Evolutionary conservation across 1,140 invertebrate genomes (phyloP).

Genomic region (Aphaenogaster rudis): DNA sequence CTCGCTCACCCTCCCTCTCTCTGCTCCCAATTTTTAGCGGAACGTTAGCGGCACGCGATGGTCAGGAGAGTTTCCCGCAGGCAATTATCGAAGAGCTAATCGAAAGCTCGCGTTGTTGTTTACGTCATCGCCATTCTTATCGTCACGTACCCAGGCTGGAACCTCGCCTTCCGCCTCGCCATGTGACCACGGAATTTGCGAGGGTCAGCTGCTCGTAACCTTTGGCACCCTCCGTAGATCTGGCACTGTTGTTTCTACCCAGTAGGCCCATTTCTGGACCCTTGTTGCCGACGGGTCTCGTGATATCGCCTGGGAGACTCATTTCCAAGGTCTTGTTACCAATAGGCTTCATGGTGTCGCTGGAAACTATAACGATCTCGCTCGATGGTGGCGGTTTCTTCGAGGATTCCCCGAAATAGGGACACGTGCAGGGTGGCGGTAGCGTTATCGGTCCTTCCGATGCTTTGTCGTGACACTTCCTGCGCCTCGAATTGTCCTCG

Average conservation of each 20-base stretch:
- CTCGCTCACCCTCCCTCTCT: not conserved
- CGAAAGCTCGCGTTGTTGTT: conserved; percentile 37
- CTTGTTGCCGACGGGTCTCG: not conserved
- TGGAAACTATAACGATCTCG: conserved; percentile 88
- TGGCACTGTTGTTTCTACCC: conserved; percentile 60
- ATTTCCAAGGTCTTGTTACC: conserved; percentile 64
- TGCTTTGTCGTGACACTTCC: conserved; percentile 54
- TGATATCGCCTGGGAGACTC: conserved; percentile 15
- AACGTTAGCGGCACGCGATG: conserved; percentile 47
- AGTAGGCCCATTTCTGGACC: conserved; percentile 55
- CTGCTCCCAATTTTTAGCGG: conserved; percentile 45
- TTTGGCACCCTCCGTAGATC: conserved; percentile 11
- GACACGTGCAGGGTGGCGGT: conserved; percentile 92
- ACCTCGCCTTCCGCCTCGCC: conserved; percentile 80
- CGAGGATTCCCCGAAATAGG: conserved; percentile 91
- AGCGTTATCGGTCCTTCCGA: conserved; percentile 83
- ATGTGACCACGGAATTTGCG: conserved; percentile 80
- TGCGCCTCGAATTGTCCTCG: conserved; percentile 68
- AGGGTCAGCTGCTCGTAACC: conserved; percentile 54
- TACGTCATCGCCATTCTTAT: conserved; percentile 47
- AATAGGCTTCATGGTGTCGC: conserved; percentile 79
- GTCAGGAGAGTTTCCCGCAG: conserved; percentile 20
- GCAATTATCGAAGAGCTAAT: conserved; percentile 53
- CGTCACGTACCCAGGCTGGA: conserved; percentile 79
- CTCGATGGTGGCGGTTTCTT: conserved; percentile 84